Evolutionary conservation across 2,888 invertebrate species (phyloP).

Genomic region (Apamea anceps): DNA sequence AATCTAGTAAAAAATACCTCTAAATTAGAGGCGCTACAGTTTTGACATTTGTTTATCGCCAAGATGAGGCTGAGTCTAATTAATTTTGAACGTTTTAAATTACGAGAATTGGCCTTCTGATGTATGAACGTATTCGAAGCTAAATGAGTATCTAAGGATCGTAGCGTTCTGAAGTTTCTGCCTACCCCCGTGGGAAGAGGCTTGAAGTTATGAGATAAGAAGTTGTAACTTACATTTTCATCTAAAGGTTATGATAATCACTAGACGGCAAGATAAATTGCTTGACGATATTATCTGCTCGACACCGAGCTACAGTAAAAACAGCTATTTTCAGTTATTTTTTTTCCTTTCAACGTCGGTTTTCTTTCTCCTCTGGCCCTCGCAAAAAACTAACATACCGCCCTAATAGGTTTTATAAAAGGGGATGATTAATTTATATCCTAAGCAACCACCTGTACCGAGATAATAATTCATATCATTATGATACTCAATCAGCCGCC

Average conservation of each 20-base stretch:
- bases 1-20: neutral
- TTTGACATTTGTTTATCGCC: too few species aligned
- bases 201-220: neutral
- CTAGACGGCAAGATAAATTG: neutral
- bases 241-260: neutral
- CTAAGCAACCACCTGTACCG: conserved; percentile 36
- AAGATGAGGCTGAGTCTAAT: too few species aligned
- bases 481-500: conserved; percentile 23
- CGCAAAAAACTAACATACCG: conserved; percentile 2
- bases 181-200: neutral
- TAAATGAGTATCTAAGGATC: neutral
- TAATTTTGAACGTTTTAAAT: too few species aligned
- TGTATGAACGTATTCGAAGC: neutral
- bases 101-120: too few species aligned
- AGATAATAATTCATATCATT: conserved; percentile 40
- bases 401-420: conserved; percentile 22
- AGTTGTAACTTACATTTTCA: neutral
- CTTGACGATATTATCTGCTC: neutral
- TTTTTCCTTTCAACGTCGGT: conserved; percentile 8
- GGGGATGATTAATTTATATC: conserved; percentile 2
- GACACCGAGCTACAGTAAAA: neutral
- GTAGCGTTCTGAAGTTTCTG: neutral
- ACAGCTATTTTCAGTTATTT: neutral
- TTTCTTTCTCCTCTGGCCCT: neutral
- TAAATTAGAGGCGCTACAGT: too few species aligned